Conservation (phyloP, 2,888 invertebrate genomes). For the Lasioglossum vierecki region DNA sequence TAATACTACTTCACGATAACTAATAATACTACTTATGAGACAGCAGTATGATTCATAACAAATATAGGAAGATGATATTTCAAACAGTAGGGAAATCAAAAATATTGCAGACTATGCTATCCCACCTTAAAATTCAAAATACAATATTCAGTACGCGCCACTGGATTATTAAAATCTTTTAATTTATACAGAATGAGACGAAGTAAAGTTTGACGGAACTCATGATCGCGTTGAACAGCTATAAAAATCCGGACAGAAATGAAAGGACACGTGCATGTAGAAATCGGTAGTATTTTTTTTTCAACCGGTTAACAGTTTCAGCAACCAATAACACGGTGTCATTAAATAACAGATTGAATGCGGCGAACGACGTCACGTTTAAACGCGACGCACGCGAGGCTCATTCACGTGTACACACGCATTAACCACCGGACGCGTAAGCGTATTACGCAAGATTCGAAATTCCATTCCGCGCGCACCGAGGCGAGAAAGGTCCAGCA, state of each 20-base stretch:
- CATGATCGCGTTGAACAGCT: neutral
- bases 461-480: slow-evolving; percentile 70
- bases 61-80: neutral
- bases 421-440: slow-evolving; percentile 40
- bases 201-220: neutral
- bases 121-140: neutral
- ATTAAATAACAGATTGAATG: slow-evolving; percentile 57
- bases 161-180: neutral
- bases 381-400: slow-evolving; percentile 12
- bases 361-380: slow-evolving; percentile 16
- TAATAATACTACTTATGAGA: neutral
- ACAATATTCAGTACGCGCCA: neutral
- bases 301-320: slow-evolving; percentile 14
- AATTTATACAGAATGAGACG: neutral
- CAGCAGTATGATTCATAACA: neutral
- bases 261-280: neutral
- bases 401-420: slow-evolving; percentile 28
- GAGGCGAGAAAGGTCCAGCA: slow-evolving; percentile 61
- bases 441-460: slow-evolving; percentile 64
- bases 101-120: neutral
- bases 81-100: neutral
- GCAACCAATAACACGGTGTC: slow-evolving; percentile 32
- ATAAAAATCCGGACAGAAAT: slow-evolving; percentile 1
- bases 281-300: slow-evolving; percentile 7
- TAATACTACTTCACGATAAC: no score